Base-by-base conservation (phyloP, 2,888 invertebrate species). In the Schizotus pectinicornis region DNA sequence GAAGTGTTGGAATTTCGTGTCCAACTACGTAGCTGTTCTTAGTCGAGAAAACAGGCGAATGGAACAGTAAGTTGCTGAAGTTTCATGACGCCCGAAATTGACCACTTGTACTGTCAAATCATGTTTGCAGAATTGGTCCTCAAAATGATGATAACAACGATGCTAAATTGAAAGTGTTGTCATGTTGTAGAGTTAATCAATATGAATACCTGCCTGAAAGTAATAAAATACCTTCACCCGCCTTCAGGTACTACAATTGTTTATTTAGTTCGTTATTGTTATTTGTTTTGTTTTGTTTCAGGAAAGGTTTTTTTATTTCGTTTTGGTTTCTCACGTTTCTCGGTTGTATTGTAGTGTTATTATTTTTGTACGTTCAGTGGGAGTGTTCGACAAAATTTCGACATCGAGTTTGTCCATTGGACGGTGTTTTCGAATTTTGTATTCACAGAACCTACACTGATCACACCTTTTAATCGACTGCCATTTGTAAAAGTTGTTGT, bases 1-100 rank as follows among this genome's bases (percentile, higher is more conserved):
- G 32, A 66, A 61, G 42, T 68, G 67, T 52, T 71, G 70, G 68
- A 68, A 65, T 56, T 58, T 69, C 31, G 62, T 68, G n/a, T 63
- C 64, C 7, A 68, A 67, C 56, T 69, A 72, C 42, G 60, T 68
- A 50, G 66, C 64, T 3, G 45, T 56, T 42, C 55, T 69, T n/a
- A 62, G 60, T 22, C 55, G 67, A 51, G 63, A 67, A 47, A 41
- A 37, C 34, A 37, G 32, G 7, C 3, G 41, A 45, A 11, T 30
- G 2, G 34, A 47, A 41, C 7, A 42, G 57, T 57, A 47, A 51
- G 46, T 43, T 14, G 9, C n/a, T 33, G 12, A 9, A 30, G 9
- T 34, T 41, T 42, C 11, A 14, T 5, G 3, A 30, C 33, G 14
- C n/a, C n/a, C n/a, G n/a, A 6, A 39, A 30, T 6, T 9, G 8